Evolutionary conservation across 1,140 invertebrate species (phyloP).

Genomic region (Atta cephalotes): DNA sequence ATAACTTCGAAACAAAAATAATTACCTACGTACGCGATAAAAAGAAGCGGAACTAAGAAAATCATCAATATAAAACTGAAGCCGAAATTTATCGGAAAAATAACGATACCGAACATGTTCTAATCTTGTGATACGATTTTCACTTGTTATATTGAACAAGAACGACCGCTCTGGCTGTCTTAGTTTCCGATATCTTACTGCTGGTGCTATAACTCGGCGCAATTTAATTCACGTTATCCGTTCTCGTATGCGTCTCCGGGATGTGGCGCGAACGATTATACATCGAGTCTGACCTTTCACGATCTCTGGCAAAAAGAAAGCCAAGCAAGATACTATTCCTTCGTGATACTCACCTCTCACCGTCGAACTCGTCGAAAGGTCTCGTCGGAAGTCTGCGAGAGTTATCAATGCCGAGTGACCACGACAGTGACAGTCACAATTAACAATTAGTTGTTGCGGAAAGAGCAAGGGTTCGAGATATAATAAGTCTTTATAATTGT

Average conservation of each 20-base stretch:
- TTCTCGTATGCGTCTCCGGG: background rate
- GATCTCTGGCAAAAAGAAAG: background rate
- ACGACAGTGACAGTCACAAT: no score
- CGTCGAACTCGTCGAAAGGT: no score
- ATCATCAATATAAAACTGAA: slow-evolving; percentile 68
- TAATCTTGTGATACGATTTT: background rate
- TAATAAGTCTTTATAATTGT: no score
- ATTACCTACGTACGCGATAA: slow-evolving; percentile 78
- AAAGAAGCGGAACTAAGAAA: slow-evolving; percentile 73
- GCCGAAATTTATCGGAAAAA: slow-evolving; percentile 73
- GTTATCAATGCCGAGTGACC: no score
- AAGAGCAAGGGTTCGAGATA: no score
- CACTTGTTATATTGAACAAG: background rate
- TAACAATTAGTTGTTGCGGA: no score
- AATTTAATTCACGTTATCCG: background rate
- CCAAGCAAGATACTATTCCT: background rate
- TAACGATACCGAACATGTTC: slow-evolving; percentile 67
- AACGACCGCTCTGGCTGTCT: no score
- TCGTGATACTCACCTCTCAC: background rate
- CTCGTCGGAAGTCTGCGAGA: no score
- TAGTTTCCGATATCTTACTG: background rate
- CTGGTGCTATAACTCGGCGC: slow-evolving; percentile 34
- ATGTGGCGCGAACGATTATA: background rate
- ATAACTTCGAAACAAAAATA: background rate
- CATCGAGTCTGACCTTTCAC: background rate